Evolutionary conservation across 1,140 invertebrate species (phyloP), one percentile per base, ranked within the genome.

Genomic region (Arion vulgaris): DNA sequence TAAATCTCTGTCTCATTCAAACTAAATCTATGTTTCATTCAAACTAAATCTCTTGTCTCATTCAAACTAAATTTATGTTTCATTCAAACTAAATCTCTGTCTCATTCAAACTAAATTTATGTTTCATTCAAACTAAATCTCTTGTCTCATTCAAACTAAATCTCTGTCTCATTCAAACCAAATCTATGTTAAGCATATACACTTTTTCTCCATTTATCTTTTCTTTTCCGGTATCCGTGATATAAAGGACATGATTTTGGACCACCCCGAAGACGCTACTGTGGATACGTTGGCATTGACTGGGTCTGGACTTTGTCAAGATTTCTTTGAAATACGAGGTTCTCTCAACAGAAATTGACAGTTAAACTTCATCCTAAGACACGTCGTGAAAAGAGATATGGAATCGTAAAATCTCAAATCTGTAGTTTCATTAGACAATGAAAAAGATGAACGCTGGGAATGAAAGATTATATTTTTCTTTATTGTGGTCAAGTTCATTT

Each of bases 271-370:
- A 66, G 28, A 2, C 28, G n/a, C 28, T 66, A 66, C 28, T 66
- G 62, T 28, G 32, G 32, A n/a, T 7, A 66, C 62, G 62, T 34
- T 7, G 1, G n/a, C 28, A 32, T 34, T 28, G 28, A 0, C n/a
- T 66, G 62, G 28, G 62, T 23, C 62, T 66, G 62, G 62, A 66
- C 62, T 32, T 2, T 66, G 28, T 66, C 62, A 66, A 66, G 62
- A 32, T 66, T 28, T 66, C 62, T 66, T 66, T 66, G 62, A 66
- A 66, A 32, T 66, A 28, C 62, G 62, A 66, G n/a, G 62, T 11
- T 66, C 32, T n/a, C 17, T 34, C 5, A 1, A 32, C 5, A 32
- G 28, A 66, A 66, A 66, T n/a, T 0, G 62, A 66, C 28, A 66
- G 2, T 32, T 66, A 2, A 66, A 57, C 2, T 66, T n/a, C 62